These are phyloP conservation scores for Maconellicoccus hirsutus DNA, from an alignment of 1,140 invertebrate species.

Conservation along the genomic window DNA sequence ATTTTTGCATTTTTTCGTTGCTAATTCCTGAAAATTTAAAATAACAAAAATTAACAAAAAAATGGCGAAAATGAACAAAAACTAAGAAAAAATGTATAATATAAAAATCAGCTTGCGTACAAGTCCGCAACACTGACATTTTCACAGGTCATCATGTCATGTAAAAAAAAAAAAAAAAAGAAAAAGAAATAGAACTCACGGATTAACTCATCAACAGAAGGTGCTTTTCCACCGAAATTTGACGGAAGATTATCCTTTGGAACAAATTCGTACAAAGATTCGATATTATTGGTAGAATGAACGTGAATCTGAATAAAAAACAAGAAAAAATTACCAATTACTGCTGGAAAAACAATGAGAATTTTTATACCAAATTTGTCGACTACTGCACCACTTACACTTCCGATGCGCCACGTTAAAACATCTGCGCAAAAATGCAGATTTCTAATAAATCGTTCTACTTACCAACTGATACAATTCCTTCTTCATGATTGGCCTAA, in stretches of 20 bases:
- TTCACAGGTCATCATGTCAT: too few relatives aligned
- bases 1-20: neutral
- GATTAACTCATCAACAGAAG: conserved; percentile 17
- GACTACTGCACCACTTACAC: too few relatives aligned
- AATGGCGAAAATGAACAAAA: neutral
- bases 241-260: conserved; percentile 24
- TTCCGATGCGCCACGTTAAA: too few relatives aligned
- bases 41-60: neutral
- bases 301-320: neutral
- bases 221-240: conserved; percentile 26
- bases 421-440: too few relatives aligned
- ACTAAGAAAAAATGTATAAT: neutral
- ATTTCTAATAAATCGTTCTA: neutral
- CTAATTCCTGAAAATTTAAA: neutral
- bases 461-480: conserved; percentile 28
- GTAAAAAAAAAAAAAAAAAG: neutral
- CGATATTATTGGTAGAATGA: neutral
- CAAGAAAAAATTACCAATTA: neutral
- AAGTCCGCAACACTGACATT: too few relatives aligned
- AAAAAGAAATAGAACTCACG: neutral
- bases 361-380: too few relatives aligned
- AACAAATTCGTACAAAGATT: neutral
- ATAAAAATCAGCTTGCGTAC: too few relatives aligned
- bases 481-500: conserved; percentile 28
- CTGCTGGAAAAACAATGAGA: too few relatives aligned